phyloP scores from a whole-genome alignment of 2,113 vertebrate species.

The Datnioides undecimradiatus region DNA sequence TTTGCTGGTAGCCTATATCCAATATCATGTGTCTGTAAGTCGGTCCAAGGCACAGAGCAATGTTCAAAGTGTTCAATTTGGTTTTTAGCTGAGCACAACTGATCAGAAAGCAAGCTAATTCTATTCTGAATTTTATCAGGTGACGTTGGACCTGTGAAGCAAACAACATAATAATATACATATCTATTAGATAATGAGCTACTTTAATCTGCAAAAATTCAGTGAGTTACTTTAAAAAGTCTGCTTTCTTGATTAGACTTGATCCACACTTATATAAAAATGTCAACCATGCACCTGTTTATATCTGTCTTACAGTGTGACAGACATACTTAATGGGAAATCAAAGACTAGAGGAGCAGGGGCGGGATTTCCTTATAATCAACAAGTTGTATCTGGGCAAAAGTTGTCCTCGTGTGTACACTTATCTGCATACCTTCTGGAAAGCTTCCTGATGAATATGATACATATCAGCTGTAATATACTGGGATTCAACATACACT shows the following conservation, averaged over 20 bases:
- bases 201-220: background rate
- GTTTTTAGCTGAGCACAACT: background rate
- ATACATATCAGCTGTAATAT: background rate
- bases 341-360: slow-evolving; percentile 23
- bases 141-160: background rate
- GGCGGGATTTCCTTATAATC: slow-evolving; percentile 19
- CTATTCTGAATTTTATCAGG: background rate
- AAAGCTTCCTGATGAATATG: background rate
- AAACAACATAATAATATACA: background rate
- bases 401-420: slow-evolving; percentile 3
- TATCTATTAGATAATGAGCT: background rate
- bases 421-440: background rate
- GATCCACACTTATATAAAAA: background rate
- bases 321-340: slow-evolving; percentile 57
- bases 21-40: slow-evolving; percentile 35
- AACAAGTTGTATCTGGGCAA: slow-evolving; percentile 50
- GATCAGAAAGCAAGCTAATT: slow-evolving; percentile 9
- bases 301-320: slow-evolving; percentile 75
- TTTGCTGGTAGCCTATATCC: slow-evolving; percentile 35
- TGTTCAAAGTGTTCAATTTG: slow-evolving; percentile 2
- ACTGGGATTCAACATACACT: background rate
- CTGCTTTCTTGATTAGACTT: background rate
- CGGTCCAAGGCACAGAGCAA: background rate
- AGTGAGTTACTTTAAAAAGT: background rate
- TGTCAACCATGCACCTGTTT: slow-evolving; percentile 76